Base-by-base conservation (phyloP, 2,888 invertebrate species). In the Drosophila niveifrons region DNA sequence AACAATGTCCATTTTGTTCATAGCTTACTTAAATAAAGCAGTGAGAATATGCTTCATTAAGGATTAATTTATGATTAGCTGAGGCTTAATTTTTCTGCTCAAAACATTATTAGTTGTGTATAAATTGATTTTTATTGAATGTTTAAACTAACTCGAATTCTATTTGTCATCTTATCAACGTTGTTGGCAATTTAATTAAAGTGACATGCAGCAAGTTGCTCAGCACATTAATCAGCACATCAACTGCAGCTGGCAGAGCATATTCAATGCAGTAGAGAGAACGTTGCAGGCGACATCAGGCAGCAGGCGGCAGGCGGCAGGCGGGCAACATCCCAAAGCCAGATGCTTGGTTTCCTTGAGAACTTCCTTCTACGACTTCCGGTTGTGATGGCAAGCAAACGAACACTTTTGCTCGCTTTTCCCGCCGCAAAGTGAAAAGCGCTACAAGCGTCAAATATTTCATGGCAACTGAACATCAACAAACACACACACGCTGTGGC, bases 391-490 rank as follows among this genome's bases (percentile, higher is more conserved):
- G 61, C 41, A 57, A 29, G 68, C 48, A 63, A 66, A 62, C 52
- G 62, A 64, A 58, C 56, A 62, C 39, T 41, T 58, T 36, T 36
- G n/a, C 51, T 36, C 41, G 65, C 66, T 31, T 55, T 67, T 28
- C 50, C 41, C 52, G 75, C 68, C 71, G 65, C 82, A 84, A 89
- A 81, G 88, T 66, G 70, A 72, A 83, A 88, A 89, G 63, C 72
- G 76, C 86, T 73, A 68, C 90, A 88, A 84, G 82, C 81, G 63
- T 68, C 85, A 88, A 88, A 85, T 85, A 85, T 88, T 82, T 76
- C 65, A 88, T 75, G 80, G 82, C 58, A 63, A 53, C 51, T 72
- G 67, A 72, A 82, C 71, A 70, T 44, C 23, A 23, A 23, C 36
- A 31, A n/a, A n/a, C 8, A 36, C 36, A 82, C 62, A 31, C 64